phyloP scores from a whole-genome alignment of 2,888 invertebrate genomes.

The Linnaemya tessellans region DNA sequence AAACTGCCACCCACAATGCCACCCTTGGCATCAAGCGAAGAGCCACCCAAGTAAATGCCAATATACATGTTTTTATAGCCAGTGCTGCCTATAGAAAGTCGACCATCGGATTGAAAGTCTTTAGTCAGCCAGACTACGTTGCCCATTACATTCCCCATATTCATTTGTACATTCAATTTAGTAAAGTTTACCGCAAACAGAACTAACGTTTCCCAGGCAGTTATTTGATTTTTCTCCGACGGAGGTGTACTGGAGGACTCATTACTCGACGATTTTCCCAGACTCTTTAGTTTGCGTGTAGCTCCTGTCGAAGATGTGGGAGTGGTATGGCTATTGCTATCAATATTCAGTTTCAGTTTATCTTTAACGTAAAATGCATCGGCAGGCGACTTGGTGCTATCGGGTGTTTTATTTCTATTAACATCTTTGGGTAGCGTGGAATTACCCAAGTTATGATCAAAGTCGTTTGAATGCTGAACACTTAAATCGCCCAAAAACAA shows the following conservation, averaged over 20 bases:
- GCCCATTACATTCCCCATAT: slow-evolving; percentile 99
- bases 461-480: slow-evolving; percentile 82
- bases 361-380: slow-evolving; percentile 84
- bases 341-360: slow-evolving; percentile 85
- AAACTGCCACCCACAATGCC: slow-evolving; percentile 99
- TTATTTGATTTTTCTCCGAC: slow-evolving; percentile 86
- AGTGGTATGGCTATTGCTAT: slow-evolving; percentile 74
- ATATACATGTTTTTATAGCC: slow-evolving; percentile 97
- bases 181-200: slow-evolving; percentile 98
- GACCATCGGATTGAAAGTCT: slow-evolving; percentile 95
- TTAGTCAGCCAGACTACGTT: slow-evolving; percentile 97
- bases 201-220: slow-evolving; percentile 98
- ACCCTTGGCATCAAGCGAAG: slow-evolving; percentile 96
- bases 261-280: slow-evolving; percentile 85
- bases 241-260: slow-evolving; percentile 85
- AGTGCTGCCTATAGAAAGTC: slow-evolving; percentile 95
- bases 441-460: slow-evolving; percentile 74
- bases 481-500: slow-evolving; percentile 97
- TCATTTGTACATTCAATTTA: slow-evolving; percentile 98
- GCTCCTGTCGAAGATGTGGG: slow-evolving; percentile 73
- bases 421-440: slow-evolving; percentile 77
- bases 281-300: slow-evolving; percentile 84
- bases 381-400: slow-evolving; percentile 74
- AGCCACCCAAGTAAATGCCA: slow-evolving; percentile 93
- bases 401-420: slow-evolving; percentile 68